Conservation (phyloP, 2,113 vertebrate species). For the Hucho hucho region DNA sequence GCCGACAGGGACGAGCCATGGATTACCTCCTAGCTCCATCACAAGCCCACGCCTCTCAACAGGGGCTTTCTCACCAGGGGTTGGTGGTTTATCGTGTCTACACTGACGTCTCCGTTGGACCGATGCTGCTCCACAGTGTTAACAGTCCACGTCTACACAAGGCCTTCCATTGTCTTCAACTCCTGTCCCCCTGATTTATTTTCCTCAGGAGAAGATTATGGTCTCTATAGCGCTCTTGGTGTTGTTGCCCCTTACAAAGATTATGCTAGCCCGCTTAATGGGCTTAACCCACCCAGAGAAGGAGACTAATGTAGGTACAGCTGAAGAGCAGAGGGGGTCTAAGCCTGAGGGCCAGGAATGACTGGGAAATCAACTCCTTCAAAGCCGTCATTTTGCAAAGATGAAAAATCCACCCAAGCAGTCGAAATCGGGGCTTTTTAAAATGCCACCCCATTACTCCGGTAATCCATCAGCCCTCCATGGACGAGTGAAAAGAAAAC, state of each 20-base stretch:
- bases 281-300: constrained; percentile 49
- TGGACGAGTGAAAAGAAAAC: constrained; percentile 29
- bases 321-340: not conserved
- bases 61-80: constrained; percentile 37
- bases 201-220: constrained; percentile 37
- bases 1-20: constrained; percentile 30
- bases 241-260: constrained; percentile 35
- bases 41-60: constrained; percentile 42
- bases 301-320: not conserved
- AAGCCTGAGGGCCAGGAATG: constrained; percentile 29
- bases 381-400: constrained; percentile 34
- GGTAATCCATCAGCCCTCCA: constrained; percentile 22
- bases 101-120: constrained; percentile 11
- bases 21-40: constrained; percentile 59
- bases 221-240: constrained; percentile 47
- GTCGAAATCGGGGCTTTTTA: constrained; percentile 35
- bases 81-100: constrained; percentile 29
- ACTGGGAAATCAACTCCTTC: constrained; percentile 36
- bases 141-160: constrained; percentile 29
- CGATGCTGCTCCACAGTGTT: constrained; percentile 32
- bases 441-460: constrained; percentile 25
- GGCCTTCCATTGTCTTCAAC: constrained; percentile 46
- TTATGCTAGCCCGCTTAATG: constrained; percentile 47
- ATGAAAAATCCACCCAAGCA: constrained; percentile 18
- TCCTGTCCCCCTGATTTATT: constrained; percentile 48